These are phyloP conservation scores for Lasioglossum zephyrum DNA, from an alignment of 2,888 invertebrate species.

Conservation along the genomic window DNA sequence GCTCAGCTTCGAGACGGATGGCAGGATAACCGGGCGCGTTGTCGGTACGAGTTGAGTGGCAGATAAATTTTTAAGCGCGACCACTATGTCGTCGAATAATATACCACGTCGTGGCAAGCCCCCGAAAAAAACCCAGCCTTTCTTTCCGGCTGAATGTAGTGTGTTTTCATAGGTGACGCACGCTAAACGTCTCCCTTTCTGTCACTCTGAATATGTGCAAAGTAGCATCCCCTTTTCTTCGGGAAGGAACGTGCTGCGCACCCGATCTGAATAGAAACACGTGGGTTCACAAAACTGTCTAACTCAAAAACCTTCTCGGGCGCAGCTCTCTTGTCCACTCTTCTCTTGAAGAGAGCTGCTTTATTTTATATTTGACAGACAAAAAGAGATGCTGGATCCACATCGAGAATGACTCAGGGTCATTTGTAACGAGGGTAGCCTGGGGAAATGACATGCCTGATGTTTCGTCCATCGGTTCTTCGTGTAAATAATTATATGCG, in stretches of 20 bases:
- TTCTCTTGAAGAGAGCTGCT: neutral
- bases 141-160: slow-evolving; percentile 20
- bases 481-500: no score
- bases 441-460: neutral
- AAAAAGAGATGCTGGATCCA: neutral
- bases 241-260: neutral
- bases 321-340: neutral
- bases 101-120: slow-evolving; percentile 20
- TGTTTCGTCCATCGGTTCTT: neutral
- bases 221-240: neutral
- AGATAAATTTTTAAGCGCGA: slow-evolving; percentile 80
- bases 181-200: slow-evolving; percentile 28
- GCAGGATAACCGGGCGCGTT: slow-evolving; percentile 76
- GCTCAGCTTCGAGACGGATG: slow-evolving; percentile 50
- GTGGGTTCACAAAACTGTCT: neutral
- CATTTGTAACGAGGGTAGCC: neutral
- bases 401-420: neutral
- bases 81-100: slow-evolving; percentile 61
- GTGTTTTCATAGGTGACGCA: slow-evolving; percentile 36
- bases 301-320: neutral
- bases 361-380: neutral
- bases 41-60: slow-evolving; percentile 80
- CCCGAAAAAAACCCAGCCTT: slow-evolving; percentile 25
- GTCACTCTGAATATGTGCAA: slow-evolving; percentile 22
- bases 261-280: slow-evolving; percentile 1